Evolutionary conservation across 2,888 invertebrate genomes (phyloP).

Genomic region (Mythimna pallens): DNA sequence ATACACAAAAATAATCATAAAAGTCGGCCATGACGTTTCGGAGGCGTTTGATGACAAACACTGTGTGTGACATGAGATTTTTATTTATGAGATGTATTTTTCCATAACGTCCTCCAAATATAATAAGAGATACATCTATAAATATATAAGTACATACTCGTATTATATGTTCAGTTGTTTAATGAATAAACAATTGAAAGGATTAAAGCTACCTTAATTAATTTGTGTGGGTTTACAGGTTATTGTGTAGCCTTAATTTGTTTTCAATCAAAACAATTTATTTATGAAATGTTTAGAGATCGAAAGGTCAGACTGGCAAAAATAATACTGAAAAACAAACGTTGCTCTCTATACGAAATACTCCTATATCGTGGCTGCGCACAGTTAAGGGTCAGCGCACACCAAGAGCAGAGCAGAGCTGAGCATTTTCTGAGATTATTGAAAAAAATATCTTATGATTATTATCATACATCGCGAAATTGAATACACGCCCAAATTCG

Average conservation of each 20-base stretch:
- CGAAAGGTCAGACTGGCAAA: neutral
- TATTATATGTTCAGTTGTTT: conserved; percentile 30
- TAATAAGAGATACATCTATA: neutral
- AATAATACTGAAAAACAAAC: neutral
- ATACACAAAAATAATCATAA: no score
- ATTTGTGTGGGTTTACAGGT: conserved; percentile 8
- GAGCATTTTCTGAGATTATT: no score
- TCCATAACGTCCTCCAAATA: neutral
- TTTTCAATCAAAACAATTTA: conserved; percentile 25
- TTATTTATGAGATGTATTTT: neutral
- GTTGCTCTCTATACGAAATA: no score
- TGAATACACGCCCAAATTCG: no score
- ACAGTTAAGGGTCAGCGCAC: no score
- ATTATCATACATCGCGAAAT: no score
- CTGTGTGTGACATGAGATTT: no score
- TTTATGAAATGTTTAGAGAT: neutral
- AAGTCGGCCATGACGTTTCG: no score
- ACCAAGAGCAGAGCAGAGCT: no score
- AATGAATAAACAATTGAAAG: conserved; percentile 41
- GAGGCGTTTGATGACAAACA: no score
- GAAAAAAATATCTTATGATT: no score
- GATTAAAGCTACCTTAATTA: conserved; percentile 28
- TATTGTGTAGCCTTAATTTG: conserved; percentile 21
- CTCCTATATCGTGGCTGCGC: no score
- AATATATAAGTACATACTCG: neutral